Conservation (phyloP, 2,888 invertebrate genomes). For the Aphodius sticticus region DNA sequence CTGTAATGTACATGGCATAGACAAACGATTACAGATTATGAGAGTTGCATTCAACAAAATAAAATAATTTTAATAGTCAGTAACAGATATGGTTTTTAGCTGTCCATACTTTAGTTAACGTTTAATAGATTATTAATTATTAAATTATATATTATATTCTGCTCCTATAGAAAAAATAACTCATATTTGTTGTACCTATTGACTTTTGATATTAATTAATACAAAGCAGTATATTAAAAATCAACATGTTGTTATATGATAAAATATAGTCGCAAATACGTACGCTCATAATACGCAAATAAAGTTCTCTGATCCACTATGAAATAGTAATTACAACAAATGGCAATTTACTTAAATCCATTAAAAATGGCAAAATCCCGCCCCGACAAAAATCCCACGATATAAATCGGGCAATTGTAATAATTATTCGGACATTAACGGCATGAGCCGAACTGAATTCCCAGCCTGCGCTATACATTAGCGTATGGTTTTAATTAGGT, state of each 20-base stretch:
- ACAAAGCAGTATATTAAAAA: not conserved
- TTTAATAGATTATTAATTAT: too few species aligned
- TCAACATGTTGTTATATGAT: not conserved
- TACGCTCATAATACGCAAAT: not conserved
- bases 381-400: not conserved
- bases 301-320: not conserved
- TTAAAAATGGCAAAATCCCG: constrained; percentile 11
- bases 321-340: not conserved
- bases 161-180: too few species aligned
- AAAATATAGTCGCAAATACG: not conserved
- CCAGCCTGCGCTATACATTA: constrained; percentile 13
- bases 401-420: constrained; percentile 26
- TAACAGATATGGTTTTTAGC: too few species aligned
- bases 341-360: constrained; percentile 23
- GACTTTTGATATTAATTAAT: too few species aligned
- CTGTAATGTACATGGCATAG: too few species aligned
- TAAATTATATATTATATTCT: too few species aligned
- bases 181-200: too few species aligned
- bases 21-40: too few species aligned
- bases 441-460: constrained; percentile 9
- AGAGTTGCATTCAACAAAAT: too few species aligned
- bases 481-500: constrained; percentile 33
- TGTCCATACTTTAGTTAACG: too few species aligned
- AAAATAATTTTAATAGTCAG: too few species aligned
- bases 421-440: constrained; percentile 14